These are phyloP conservation scores for Synergus gifuensis DNA, from an alignment of 2,888 invertebrate species.

Conservation along the genomic window DNA sequence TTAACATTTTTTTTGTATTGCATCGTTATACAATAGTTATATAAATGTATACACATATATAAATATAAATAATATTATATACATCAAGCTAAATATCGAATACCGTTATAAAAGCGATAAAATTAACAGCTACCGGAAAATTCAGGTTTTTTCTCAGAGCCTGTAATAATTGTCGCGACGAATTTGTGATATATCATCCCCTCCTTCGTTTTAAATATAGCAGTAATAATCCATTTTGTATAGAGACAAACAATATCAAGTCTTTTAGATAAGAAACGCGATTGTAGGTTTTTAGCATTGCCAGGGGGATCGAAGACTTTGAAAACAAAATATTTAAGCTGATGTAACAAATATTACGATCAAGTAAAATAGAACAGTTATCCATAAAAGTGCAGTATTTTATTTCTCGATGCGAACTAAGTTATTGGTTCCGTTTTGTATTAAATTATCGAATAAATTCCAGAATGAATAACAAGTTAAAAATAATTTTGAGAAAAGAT, in stretches of 20 bases:
- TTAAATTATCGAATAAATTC: not conserved
- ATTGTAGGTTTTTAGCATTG: constrained; percentile 35
- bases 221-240: constrained; percentile 41
- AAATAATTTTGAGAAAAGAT: not conserved
- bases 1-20: not conserved
- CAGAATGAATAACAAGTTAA: not conserved
- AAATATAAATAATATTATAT: constrained; percentile 24
- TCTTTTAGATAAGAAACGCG: constrained; percentile 25
- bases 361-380: constrained; percentile 40
- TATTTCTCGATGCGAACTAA: not conserved
- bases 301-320: constrained; percentile 36
- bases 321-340: constrained; percentile 38
- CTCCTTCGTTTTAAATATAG: constrained; percentile 38
- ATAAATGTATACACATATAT: constrained; percentile 32
- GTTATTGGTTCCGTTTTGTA: not conserved
- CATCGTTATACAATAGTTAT: constrained; percentile 20
- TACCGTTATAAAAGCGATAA: constrained; percentile 21
- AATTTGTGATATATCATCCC: constrained; percentile 40
- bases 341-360: constrained; percentile 38
- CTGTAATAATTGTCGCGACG: constrained; percentile 32
- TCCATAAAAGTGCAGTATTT: constrained; percentile 20
- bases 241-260: constrained; percentile 21
- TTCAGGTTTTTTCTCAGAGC: constrained; percentile 3
- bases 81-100: constrained; percentile 29
- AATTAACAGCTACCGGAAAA: constrained; percentile 14